Evolutionary conservation across 2,888 invertebrate species (phyloP), one percentile per base, ranked within the genome.

Genomic region (Cabera pusaria): DNA sequence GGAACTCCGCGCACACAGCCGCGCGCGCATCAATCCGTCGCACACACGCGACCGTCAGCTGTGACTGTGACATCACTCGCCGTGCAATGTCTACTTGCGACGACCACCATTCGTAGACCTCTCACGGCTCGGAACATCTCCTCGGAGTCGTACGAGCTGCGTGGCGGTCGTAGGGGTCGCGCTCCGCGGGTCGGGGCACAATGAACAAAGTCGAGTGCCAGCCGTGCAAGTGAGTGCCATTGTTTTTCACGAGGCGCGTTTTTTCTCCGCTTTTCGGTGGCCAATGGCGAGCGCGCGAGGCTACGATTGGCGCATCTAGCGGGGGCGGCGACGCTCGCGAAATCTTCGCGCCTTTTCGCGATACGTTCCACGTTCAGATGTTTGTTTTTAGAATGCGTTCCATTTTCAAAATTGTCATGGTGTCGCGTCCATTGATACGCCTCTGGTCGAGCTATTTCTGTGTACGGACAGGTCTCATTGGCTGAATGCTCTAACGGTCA

Each of bases 181-280:
- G 33, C 25, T 64, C 64, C 46, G 42, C 32, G 32, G 58, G 70
- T 7, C 45, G 29, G 3, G 23, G 48, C 49, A 70, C 75, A 72
- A 69, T 71, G 58, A 72, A 59, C 59, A 44, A 41, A 47, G 63
- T 56, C 64, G 49, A 75, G 67, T 70, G 58, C 67, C 59, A 55
- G 42, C 59, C 60, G 66, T 52, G 64, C 71, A 69, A 71, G 61
- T 66, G 72, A 77, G 73, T 77, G 81, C 83, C 85, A 86, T 86
- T 85, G 86, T 85, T 83, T 82, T 81, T 80, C 75, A 54, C 53
- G 52, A 49, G 47, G 52, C 61, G 62, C 59, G 60, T 74, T 78
- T 78, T 76, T 74, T 74, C 72, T 50, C 64, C 63, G 64, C 62
- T n/a, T n/a, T n/a, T 61, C 54, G 41, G 26, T 68, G 59, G 43